Evolutionary conservation across 2,888 invertebrate genomes (phyloP), one percentile per base, ranked within the genome.

Genomic region (Drosophila bunnanda): DNA sequence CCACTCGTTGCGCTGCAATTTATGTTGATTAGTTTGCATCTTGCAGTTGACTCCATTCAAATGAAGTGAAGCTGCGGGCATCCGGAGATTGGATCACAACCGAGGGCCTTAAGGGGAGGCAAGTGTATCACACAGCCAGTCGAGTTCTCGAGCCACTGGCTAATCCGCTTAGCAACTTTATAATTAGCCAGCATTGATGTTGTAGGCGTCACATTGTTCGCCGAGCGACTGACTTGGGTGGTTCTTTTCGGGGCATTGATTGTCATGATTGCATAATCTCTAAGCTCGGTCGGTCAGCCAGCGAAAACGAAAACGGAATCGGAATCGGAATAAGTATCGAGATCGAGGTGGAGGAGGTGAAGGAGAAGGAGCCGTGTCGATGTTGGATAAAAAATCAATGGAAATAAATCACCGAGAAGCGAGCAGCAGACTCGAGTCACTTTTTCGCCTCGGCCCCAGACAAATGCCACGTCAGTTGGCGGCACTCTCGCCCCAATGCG

Each of bases 121-220:
- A 34, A 50, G 53, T 69, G 34, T 66, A 54, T 36, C 41, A 54
- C 41, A 53, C 57, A 71, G 57, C 43, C 15, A 52, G 50, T 22
- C 55, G 57, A 54, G 48, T 67, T 61, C 59, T 58, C 41, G 56
- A 62, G 46, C 55, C 62, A 44, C 41, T 55, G 28, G 61, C 67
- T 75, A 88, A 83, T 83, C 83, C 89, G 83, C 86, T 88, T 88
- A 86, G 83, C 79, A 79, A 78, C 77, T 70, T 64, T 71, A 80
- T 82, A 86, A 88, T 86, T 83, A 83, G 75, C 70, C 32, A 52
- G 44, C 22, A 54, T 50, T 65, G 55, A 48, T 50, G 73, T 61
- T 32, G 72, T 70, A 53, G 73, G 62, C 73, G 73, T 44, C 43
- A 50, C 39, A 38, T 71, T 55, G 68, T 57, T 55, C 48, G 30